Base-by-base conservation (phyloP, 2,113 vertebrate species). In the Micronycteris hirsuta region DNA sequence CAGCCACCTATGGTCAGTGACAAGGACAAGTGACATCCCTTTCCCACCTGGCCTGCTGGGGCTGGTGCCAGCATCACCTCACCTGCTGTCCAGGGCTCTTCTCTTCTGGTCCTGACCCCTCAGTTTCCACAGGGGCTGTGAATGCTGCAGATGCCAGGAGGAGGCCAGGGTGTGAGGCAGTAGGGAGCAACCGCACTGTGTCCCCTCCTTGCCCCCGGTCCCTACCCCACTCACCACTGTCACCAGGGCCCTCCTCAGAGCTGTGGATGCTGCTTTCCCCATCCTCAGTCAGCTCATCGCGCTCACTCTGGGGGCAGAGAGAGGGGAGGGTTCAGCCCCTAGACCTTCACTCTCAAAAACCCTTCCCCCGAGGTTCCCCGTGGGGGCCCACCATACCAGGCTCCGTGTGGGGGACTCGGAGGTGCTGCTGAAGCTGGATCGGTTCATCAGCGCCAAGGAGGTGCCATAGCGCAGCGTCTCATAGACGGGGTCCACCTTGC, bases 381-480 rank as follows among this genome's bases (percentile, higher is more conserved):
- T 45, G 13, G 43, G n/a, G 38, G 52, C 14, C 80, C 38, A 28
- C 97, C 89, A 52, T 98, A 99, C 99, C 99, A 99, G 97, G 97
- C 98, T 99, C 97, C 96, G 97, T 2, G 99, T 99, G n/a, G 99
- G 99, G 2, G 99, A 99, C 95, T 99, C 99, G 8, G 99, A 99
- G 68, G 99, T 98, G 97, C 99, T 99, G 98, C 99, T 99, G 89
- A 99, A 99, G 97, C 99, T 99, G 97, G 99, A 99, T 49, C 99
- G 98, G 86, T 98, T 99, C 98, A 99, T 98, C 97, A 99, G 98
- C 33, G 99, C 99, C 98, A 99, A 98, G 77, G 99, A 99, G 24
- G 99, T 99, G 95, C 99, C 99, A 3, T 99, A 99, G 97, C 99
- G 99, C 91, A 99, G 98, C 26, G 99, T 98, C 49, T 99, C 99